These are phyloP conservation scores for Agrypnia vestita DNA, from an alignment of 1,140 invertebrate genomes.

Conservation along the genomic window DNA sequence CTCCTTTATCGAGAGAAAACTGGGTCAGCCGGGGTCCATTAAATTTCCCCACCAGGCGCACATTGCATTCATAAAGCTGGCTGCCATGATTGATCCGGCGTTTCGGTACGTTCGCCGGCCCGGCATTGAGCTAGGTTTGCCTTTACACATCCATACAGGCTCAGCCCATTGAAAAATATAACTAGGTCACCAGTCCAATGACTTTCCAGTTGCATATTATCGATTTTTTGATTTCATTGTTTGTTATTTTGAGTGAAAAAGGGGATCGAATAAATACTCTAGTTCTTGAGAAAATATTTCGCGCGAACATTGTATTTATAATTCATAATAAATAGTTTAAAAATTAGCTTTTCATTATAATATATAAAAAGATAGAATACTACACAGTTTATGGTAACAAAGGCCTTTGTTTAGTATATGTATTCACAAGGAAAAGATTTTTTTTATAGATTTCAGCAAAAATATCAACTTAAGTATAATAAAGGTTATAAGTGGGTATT, in stretches of 20 bases:
- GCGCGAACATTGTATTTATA: too few relatives aligned
- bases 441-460: too few relatives aligned
- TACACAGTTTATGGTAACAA: too few relatives aligned
- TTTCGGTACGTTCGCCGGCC: background rate
- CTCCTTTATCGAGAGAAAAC: constrained; percentile 22
- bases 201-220: constrained; percentile 28
- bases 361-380: too few relatives aligned
- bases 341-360: too few relatives aligned
- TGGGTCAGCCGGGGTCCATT: constrained; percentile 48
- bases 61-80: constrained; percentile 52
- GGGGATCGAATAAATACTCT: background rate
- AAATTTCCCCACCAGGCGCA: background rate
- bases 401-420: too few relatives aligned
- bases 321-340: too few relatives aligned
- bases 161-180: constrained; percentile 31
- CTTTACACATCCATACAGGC: constrained; percentile 45
- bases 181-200: constrained; percentile 38
- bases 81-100: constrained; percentile 50
- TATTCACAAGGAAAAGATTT: too few relatives aligned
- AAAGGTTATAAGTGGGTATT: too few relatives aligned
- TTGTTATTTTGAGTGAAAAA: background rate
- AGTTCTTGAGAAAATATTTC: background rate
- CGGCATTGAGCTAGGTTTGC: background rate
- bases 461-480: too few relatives aligned
- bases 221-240: constrained; percentile 28